phyloP scores from a whole-genome alignment of 1,140 invertebrate genomes.

The Macrocentrus cingulum region DNA sequence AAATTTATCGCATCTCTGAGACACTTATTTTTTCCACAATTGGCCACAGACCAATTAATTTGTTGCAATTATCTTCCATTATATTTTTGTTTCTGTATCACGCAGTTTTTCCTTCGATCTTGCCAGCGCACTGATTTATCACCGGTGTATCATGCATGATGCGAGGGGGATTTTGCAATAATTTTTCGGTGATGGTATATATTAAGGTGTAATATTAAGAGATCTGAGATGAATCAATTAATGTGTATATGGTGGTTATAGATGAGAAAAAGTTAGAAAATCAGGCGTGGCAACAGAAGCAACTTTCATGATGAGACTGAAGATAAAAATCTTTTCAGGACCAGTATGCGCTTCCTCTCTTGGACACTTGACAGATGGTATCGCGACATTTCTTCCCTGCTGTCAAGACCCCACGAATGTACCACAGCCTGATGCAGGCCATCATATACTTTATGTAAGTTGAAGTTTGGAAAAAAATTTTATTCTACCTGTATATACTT shows the following conservation, averaged over 20 bases:
- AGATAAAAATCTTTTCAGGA: conserved; percentile 39
- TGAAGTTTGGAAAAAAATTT: too few relatives aligned
- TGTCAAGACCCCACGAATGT: conserved; percentile 37
- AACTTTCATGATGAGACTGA: conserved; percentile 44
- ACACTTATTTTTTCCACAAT: neutral
- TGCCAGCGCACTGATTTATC: too few relatives aligned
- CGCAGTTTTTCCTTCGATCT: too few relatives aligned
- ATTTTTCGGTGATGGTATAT: too few relatives aligned
- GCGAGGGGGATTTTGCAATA: too few relatives aligned
- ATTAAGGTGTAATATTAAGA: too few relatives aligned
- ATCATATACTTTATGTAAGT: conserved; percentile 20
- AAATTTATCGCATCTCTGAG: neutral
- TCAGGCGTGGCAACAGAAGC: conserved; percentile 37
- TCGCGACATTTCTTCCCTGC: conserved; percentile 40
- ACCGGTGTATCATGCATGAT: too few relatives aligned
- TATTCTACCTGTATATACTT: too few relatives aligned
- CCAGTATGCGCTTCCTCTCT: conserved; percentile 33
- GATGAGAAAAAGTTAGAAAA: conserved; percentile 27
- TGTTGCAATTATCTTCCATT: too few relatives aligned
- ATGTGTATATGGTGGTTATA: conserved; percentile 2
- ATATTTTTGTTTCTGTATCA: too few relatives aligned
- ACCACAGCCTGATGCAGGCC: conserved; percentile 24
- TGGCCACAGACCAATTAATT: too few relatives aligned
- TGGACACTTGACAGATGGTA: conserved; percentile 33
- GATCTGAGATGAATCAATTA: too few relatives aligned